A percentile compares a stretch with the other conserved stretches of the same genome.
phyloP scores from a whole-genome alignment of 2,797 vertebrate genomes.

The Catamblyrhynchus diadema region DNA sequence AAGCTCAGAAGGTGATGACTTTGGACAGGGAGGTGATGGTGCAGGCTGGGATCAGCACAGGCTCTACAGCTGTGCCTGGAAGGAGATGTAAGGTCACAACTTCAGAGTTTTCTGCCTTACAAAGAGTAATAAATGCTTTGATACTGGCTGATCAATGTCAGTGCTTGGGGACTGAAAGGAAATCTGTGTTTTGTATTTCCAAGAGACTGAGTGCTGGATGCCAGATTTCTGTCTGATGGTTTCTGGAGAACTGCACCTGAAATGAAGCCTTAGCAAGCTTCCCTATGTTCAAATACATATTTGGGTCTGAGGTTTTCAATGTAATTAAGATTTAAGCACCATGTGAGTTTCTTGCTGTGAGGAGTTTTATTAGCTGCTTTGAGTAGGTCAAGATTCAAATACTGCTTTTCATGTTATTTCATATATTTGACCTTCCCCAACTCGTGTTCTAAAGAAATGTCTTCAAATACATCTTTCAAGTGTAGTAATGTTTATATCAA shows the following conservation, averaged over 20 bases:
- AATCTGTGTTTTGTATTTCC: not conserved
- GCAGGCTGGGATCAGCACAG: not conserved
- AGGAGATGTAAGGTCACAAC: not conserved
- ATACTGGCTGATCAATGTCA: not conserved
- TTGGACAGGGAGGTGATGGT: not conserved
- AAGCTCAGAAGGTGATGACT: not conserved
- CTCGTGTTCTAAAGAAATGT: not conserved
- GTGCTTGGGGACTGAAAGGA: not conserved
- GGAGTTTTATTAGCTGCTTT: not conserved
- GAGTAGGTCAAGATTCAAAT: constrained; percentile 26
- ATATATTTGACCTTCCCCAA: not conserved
- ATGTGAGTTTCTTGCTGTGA: not conserved
- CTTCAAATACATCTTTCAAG: not conserved
- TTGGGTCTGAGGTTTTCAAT: not conserved
- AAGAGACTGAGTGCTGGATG: not conserved
- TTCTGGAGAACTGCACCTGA: not conserved
- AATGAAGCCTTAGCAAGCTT: not conserved
- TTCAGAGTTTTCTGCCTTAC: not conserved
- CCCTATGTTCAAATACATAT: not conserved
- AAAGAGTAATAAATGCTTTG: not conserved
- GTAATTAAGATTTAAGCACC: not conserved
- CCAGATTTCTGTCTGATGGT: not conserved
- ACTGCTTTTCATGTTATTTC: not conserved
- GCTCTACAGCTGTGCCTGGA: not conserved
- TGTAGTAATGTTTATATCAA: not conserved